Conservation (phyloP, 2,888 invertebrate species). For the Drosophila robusta region DNA sequence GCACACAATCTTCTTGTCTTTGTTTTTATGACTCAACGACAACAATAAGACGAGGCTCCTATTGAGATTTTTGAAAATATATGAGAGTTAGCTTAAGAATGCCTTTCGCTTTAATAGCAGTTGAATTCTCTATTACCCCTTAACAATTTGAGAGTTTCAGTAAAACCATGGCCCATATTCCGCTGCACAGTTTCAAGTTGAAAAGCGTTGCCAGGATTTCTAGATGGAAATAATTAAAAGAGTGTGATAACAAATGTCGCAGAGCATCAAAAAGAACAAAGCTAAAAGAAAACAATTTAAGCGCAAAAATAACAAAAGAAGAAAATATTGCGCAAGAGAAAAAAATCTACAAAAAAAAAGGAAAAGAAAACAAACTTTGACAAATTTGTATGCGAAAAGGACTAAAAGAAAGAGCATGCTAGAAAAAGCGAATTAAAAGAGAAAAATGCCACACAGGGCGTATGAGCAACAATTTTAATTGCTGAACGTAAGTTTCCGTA, state of each 20-base stretch:
- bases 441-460: conserved; percentile 47
- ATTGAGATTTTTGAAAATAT: not conserved
- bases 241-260: conserved; percentile 53
- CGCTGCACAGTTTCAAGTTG: conserved; percentile 6
- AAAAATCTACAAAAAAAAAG: not conserved
- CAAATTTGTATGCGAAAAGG: conserved; percentile 36
- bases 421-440: conserved; percentile 15
- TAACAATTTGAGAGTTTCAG: conserved; percentile 33
- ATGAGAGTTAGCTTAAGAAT: not conserved
- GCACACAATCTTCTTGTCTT: not conserved
- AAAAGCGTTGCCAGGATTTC: conserved; percentile 22
- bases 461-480: conserved; percentile 75
- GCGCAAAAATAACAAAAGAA: conserved; percentile 19
- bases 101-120: not conserved
- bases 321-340: conserved; percentile 24
- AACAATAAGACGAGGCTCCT: no score
- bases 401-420: conserved; percentile 5
- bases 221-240: conserved; percentile 32
- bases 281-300: conserved; percentile 36
- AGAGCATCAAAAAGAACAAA: conserved; percentile 14
- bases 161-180: conserved; percentile 21
- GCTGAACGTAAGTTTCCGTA: conserved; percentile 67
- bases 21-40: not conserved
- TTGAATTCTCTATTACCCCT: conserved; percentile 2
- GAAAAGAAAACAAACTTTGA: conserved; percentile 29